Evolutionary conservation across 1,140 invertebrate species (phyloP), one percentile per base, ranked within the genome.

Genomic region (Lordiphosa collinella): DNA sequence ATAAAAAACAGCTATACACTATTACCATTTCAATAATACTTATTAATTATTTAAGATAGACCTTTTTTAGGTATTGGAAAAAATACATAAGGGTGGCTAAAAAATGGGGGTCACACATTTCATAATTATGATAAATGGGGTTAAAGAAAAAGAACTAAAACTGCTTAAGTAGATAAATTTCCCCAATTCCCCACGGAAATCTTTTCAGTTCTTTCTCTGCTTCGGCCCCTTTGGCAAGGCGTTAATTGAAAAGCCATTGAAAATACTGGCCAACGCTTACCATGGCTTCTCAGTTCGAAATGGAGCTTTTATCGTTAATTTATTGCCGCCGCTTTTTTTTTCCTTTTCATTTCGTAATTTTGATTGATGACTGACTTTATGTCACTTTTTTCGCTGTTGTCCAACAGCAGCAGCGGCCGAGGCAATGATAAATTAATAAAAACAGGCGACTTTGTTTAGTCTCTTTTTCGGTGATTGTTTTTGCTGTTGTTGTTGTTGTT

Each of bases 311-410:
- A 72, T 55, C 62, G 60, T 61, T 63, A 67, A 75, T 82, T 80
- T 86, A 86, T 82, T 78, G 72, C 48, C 36, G 49, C 78, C 51
- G 47, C 65, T 66, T 32, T 13, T 40, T 47, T 51, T n/a, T 12
- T 18, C 22, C 40, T 14, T 18, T 41, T 14, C 62, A 74, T 74
- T 78, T 71, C 72, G 72, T 86, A 86, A 86, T 86, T 86, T 80
- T 86, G 82, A 86, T 86, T 86, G 82, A 86, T 86, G 75, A 86
- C 64, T 80, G 68, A 75, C 76, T 78, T 48, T 69, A 82, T 84
- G 82, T 80, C 82, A 82, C 52, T 73, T 76, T 72, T 52, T 62
- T 73, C 43, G 40, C 68, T 47, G 25, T 58, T 61, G 25, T 43
- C 52, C 54, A 37, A 14, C 7, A 12, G 56, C 7, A 12, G 56